Conservation (phyloP, 2,888 invertebrate genomes). For the Beris morrisii region DNA sequence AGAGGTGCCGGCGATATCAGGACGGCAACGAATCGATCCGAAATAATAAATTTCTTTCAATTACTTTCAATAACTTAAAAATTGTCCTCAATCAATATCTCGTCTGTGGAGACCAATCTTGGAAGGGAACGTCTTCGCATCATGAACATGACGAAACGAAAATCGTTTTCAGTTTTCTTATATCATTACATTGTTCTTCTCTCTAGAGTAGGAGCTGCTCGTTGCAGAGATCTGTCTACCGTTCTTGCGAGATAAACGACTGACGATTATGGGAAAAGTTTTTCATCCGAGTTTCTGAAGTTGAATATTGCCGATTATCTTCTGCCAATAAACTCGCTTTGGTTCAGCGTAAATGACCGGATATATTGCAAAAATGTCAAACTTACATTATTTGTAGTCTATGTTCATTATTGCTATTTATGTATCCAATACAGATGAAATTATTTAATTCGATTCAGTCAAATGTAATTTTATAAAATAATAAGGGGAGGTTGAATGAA, state of each 20-base stretch:
- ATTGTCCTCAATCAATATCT: slow-evolving; percentile 21
- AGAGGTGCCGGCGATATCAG: background rate
- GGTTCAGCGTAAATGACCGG: too few species aligned
- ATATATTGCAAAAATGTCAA: too few species aligned
- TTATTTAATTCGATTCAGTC: too few species aligned
- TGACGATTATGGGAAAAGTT: slow-evolving; percentile 22
- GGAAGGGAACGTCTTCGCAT: background rate
- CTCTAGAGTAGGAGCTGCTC: background rate
- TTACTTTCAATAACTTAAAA: slow-evolving; percentile 25
- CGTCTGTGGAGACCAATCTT: slow-evolving; percentile 5
- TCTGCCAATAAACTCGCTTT: slow-evolving; percentile 15
- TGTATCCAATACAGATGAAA: too few species aligned
- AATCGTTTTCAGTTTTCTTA: slow-evolving; percentile 9
- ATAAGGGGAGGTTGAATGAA: too few species aligned
- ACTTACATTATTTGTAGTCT: too few species aligned
- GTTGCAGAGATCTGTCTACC: background rate
- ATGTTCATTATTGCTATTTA: too few species aligned
- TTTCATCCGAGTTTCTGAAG: slow-evolving; percentile 5
- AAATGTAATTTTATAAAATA: too few species aligned
- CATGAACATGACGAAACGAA: background rate
- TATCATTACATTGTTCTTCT: slow-evolving; percentile 14
- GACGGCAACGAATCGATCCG: slow-evolving; percentile 2
- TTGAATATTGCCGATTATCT: slow-evolving; percentile 14
- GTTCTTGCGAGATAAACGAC: slow-evolving; percentile 12
- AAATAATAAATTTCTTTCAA: slow-evolving; percentile 21